Conservation (phyloP, 35 echinoderm and acorn worm species). For the Apostichopus californicus region DNA sequence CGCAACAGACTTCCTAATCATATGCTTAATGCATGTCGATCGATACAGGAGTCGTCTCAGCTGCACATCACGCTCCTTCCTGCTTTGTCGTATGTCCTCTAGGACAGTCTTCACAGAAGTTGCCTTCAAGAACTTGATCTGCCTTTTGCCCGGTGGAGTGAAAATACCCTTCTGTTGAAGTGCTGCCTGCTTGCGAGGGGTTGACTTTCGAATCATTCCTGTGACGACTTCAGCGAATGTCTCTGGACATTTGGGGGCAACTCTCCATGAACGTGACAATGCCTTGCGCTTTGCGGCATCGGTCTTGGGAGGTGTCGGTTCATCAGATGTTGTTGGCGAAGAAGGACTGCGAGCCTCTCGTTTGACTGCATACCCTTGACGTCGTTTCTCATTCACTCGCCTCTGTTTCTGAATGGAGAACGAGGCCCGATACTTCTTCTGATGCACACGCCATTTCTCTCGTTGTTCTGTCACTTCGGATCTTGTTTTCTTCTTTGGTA, state of each 20-base stretch:
- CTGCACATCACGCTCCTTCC: not conserved
- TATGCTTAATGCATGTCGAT: not conserved
- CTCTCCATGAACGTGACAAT: not conserved
- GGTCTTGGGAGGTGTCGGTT: too few relatives aligned
- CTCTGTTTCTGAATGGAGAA: too few relatives aligned
- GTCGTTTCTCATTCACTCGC: too few relatives aligned
- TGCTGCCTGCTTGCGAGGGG: constrained; percentile 25
- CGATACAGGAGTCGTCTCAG: constrained; percentile 14
- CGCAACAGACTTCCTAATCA: not conserved
- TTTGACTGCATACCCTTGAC: too few relatives aligned
- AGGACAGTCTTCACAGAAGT: too few relatives aligned
- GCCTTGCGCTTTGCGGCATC: not conserved
- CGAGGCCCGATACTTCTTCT: too few relatives aligned
- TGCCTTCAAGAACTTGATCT: too few relatives aligned
- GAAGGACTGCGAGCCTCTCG: too few relatives aligned
- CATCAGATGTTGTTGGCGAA: too few relatives aligned
- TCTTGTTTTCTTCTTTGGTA: too few relatives aligned
- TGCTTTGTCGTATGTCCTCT: not conserved
- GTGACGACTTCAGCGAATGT: constrained; percentile 41
- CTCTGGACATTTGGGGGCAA: constrained; percentile 4
- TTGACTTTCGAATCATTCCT: constrained; percentile 8
- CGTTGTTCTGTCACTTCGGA: too few relatives aligned
- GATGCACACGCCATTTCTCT: too few relatives aligned
- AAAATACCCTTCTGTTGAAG: constrained; percentile 11
- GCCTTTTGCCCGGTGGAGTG: not conserved